Evolutionary conservation across 2,113 vertebrate species (phyloP).

Genomic region (Tenebrosternarchus preto): DNA sequence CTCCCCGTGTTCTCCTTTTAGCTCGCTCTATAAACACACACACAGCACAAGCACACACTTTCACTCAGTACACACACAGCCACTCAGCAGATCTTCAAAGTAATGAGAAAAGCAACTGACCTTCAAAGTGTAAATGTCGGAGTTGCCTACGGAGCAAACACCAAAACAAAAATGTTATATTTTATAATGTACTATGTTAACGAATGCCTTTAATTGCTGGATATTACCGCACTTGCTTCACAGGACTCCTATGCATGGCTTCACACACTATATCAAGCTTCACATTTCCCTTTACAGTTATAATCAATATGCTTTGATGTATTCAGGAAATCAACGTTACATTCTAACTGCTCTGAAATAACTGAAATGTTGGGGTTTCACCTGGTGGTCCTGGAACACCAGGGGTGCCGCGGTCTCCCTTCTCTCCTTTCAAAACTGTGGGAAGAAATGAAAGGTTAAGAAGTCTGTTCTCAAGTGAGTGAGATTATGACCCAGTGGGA

Average conservation of each 20-base stretch:
- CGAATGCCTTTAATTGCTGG: background rate
- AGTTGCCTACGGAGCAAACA: slow-evolving; percentile 55
- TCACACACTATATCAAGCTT: too few species aligned
- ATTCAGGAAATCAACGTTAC: background rate
- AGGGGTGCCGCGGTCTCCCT: slow-evolving; percentile 78
- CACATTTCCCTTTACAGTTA: too few species aligned
- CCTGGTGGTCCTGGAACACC: slow-evolving; percentile 76
- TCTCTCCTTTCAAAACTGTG: slow-evolving; percentile 75
- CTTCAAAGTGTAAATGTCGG: slow-evolving; percentile 66
- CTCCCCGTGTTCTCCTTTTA: slow-evolving; percentile 76
- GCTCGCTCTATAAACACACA: slow-evolving; percentile 68
- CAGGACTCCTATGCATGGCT: background rate
- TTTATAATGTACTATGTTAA: background rate
- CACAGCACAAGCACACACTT: slow-evolving; percentile 36
- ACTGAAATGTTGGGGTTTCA: slow-evolving; percentile 50
- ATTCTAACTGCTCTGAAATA: background rate
- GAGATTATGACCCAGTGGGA: too few species aligned
- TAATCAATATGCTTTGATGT: background rate
- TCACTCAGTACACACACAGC: background rate
- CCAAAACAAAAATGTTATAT: background rate
- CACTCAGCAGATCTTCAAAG: background rate
- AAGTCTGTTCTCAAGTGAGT: background rate
- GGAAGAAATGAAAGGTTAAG: slow-evolving; percentile 5
- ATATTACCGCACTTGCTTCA: background rate
- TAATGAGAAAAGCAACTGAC: slow-evolving; percentile 53